Conservation (phyloP, 2,797 vertebrate species). For the Margarornis squamiger region DNA sequence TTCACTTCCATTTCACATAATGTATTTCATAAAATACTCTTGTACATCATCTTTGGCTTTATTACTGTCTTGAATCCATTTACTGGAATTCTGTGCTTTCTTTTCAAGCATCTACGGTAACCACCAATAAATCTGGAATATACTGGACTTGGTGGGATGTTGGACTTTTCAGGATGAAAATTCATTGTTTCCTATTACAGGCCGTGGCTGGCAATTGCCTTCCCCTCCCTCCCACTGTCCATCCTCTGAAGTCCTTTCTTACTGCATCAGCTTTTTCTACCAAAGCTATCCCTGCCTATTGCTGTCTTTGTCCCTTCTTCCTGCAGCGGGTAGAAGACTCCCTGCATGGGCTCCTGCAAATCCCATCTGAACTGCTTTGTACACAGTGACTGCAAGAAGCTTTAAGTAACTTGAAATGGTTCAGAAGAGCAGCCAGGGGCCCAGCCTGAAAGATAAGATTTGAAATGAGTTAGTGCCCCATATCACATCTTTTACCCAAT, state of each 20-base stretch:
- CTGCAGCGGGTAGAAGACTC: not conserved
- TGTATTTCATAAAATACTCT: not conserved
- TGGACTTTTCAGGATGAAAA: not conserved
- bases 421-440: not conserved
- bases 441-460: not conserved
- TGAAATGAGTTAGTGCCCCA: not conserved
- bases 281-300: not conserved
- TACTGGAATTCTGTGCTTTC: slow-evolving; percentile 26
- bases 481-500: not conserved
- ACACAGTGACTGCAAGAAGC: not conserved
- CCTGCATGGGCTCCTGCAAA: not conserved
- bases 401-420: not conserved
- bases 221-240: not conserved
- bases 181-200: slow-evolving; percentile 8
- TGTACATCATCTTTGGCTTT: not conserved
- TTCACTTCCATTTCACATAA: not conserved
- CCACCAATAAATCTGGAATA: slow-evolving; percentile 16
- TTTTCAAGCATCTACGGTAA: not conserved
- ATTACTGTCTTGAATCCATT: not conserved
- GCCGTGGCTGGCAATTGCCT: not conserved
- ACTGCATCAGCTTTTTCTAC: not conserved
- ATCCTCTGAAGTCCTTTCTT: not conserved
- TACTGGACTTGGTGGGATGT: not conserved
- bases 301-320: not conserved
- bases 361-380: not conserved